Evolutionary conservation across 1,140 invertebrate species (phyloP).

Genomic region (Brachionus koreanus): DNA sequence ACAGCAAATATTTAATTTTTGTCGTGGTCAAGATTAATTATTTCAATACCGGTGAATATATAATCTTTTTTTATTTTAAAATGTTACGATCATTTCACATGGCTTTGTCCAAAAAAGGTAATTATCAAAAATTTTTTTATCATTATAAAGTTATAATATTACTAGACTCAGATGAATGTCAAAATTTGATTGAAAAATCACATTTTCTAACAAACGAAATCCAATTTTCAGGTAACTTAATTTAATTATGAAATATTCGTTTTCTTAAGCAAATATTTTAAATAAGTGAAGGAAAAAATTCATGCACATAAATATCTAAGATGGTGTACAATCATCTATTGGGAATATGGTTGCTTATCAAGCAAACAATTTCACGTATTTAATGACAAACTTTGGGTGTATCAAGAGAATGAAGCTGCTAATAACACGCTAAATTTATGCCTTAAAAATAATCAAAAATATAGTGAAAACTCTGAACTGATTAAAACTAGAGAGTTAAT

Average conservation of each 20-base stretch:
- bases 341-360: background rate
- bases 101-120: background rate
- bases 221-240: background rate
- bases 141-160: background rate
- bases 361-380: conserved; percentile 6
- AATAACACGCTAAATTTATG: background rate
- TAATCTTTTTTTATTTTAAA: background rate
- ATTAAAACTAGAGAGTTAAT: background rate
- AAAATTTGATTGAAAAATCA: background rate
- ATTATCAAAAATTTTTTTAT: background rate
- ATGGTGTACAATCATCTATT: conserved; percentile 5
- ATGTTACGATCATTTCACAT: conserved; percentile 12
- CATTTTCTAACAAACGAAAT: background rate
- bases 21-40: background rate
- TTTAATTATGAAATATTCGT: background rate
- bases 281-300: background rate
- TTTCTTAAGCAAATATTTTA: background rate
- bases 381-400: background rate
- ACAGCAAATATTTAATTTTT: conserved; percentile 32
- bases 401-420: background rate
- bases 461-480: background rate
- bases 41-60: background rate
- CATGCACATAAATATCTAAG: background rate
- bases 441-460: background rate
- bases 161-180: background rate